A percentile compares a stretch with the other conserved stretches of the same genome.
These are phyloP conservation scores for roundworm (Caenorhabditis elegans) DNA, from an alignment of 1,140 invertebrate species.

Conservation along the genomic window WBcel235 BX284606.5:17371501-17372000, in stretches of 20 bases:
- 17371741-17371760: not conserved
- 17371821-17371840: too few relatives aligned
- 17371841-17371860: too few relatives aligned
- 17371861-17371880: too few relatives aligned
- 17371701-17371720: constrained; percentile 24
- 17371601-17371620: not conserved
- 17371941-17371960: too few relatives aligned
- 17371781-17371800: not conserved
- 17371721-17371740: not conserved
- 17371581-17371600: not conserved
- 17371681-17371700: constrained; percentile 30
- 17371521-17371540: too few relatives aligned
- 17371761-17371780: constrained; percentile 11
- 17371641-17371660: constrained; percentile 3
- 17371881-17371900: too few relatives aligned
- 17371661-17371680: constrained; percentile 28
- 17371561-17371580: too few relatives aligned
- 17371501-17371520: too few relatives aligned
- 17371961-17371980: too few relatives aligned
- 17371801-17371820: not conserved
- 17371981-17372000: too few relatives aligned
- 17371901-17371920: too few relatives aligned
- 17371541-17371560: too few relatives aligned
- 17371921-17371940: not conserved
- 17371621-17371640: not conserved